These are phyloP conservation scores for Pegoplata infirma DNA, from an alignment of 2,888 invertebrate genomes.

Conservation along the genomic window DNA sequence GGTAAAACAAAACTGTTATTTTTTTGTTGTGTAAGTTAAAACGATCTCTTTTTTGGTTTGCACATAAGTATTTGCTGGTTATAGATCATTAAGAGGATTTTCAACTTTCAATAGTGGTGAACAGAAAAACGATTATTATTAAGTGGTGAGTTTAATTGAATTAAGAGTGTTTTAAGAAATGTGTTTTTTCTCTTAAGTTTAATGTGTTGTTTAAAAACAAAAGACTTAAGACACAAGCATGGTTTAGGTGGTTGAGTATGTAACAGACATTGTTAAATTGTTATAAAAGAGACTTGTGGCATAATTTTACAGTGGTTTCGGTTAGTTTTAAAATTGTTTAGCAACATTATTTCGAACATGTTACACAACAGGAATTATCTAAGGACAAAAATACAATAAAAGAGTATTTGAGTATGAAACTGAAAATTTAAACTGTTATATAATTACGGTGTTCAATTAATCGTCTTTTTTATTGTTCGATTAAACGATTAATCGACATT, in stretches of 20 bases:
- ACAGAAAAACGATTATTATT: neutral
- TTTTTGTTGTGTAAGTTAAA: slow-evolving; percentile 11
- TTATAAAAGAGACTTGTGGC: neutral
- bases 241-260: slow-evolving; percentile 1
- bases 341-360: too few relatives aligned
- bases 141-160: neutral
- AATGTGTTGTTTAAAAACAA: neutral
- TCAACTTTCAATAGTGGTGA: slow-evolving; percentile 48
- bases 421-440: too few relatives aligned
- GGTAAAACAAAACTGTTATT: slow-evolving; percentile 73
- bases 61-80: too few relatives aligned
- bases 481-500: too few relatives aligned
- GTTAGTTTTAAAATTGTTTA: too few relatives aligned
- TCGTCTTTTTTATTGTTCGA: too few relatives aligned
- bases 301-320: too few relatives aligned
- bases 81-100: slow-evolving; percentile 36
- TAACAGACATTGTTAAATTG: slow-evolving; percentile 13
- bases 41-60: slow-evolving; percentile 13
- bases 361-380: too few relatives aligned
- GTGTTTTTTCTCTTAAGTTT: neutral
- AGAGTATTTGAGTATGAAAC: too few relatives aligned
- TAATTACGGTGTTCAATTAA: too few relatives aligned
- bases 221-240: slow-evolving; percentile 36
- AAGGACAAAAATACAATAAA: too few relatives aligned
- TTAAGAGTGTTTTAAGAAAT: neutral